phyloP scores from a whole-genome alignment of 2,797 vertebrate genomes.

The Phrynocephalus guinanensis region DNA sequence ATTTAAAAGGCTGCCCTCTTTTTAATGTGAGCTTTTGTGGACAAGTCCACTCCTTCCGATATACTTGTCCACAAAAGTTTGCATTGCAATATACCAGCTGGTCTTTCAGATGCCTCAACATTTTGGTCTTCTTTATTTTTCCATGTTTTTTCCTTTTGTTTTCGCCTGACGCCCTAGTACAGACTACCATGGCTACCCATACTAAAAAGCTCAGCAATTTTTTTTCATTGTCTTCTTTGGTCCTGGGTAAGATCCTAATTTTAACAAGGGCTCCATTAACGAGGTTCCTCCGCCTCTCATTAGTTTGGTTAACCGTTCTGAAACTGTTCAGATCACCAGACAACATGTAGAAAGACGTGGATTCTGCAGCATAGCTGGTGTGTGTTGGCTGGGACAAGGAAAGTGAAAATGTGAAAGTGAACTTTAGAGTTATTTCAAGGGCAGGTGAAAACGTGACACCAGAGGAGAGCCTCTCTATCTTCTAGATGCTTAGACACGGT shows the following conservation, averaged over 20 bases:
- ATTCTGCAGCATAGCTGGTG: background rate
- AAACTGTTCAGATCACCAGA: background rate
- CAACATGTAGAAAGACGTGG: background rate
- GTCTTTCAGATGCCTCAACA: no score
- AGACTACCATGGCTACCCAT: no score
- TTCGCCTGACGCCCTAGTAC: no score
- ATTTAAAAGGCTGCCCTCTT: no score
- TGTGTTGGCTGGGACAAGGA: background rate
- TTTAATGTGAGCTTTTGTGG: no score
- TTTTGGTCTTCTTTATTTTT: no score
- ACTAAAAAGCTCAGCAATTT: background rate
- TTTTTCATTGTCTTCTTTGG: background rate
- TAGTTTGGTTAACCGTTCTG: background rate
- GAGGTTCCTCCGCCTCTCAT: no score
- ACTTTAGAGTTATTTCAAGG: background rate
- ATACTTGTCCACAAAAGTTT: no score
- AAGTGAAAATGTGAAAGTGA: background rate
- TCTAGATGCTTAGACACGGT: background rate
- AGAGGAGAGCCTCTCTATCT: background rate
- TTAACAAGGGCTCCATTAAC: background rate
- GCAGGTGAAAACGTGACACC: background rate
- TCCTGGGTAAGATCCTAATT: background rate
- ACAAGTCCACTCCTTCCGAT: no score
- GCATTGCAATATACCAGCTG: no score
- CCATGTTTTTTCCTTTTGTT: no score